These are phyloP conservation scores for Corydoras sp. DNA, from an alignment of 2,113 vertebrate genomes.

Conservation along the genomic window DNA sequence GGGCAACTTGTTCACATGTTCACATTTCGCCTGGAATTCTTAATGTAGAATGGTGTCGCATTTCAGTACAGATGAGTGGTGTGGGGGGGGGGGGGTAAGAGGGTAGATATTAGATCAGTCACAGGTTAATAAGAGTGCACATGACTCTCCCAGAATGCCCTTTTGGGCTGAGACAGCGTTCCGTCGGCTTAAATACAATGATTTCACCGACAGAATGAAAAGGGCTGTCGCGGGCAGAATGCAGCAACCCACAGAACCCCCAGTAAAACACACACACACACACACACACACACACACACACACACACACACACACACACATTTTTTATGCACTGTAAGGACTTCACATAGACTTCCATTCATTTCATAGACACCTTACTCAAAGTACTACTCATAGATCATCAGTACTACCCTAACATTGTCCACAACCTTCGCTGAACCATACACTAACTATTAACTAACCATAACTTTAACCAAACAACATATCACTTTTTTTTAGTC, in stretches of 20 bases:
- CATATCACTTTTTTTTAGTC: no score
- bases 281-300: slow-evolving; percentile 12
- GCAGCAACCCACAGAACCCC: slow-evolving; percentile 54
- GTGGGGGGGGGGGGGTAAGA: slow-evolving; percentile 1
- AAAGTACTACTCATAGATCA: no score
- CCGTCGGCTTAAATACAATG: slow-evolving; percentile 53
- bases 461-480: no score
- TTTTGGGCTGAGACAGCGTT: slow-evolving; percentile 47
- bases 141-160: slow-evolving; percentile 36
- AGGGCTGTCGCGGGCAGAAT: slow-evolving; percentile 60
- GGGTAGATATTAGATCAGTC: slow-evolving; percentile 53
- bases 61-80: no score
- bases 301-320: slow-evolving; percentile 4
- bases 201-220: slow-evolving; percentile 69
- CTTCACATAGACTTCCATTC: no score
- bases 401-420: no score
- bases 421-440: no score
- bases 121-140: slow-evolving; percentile 51
- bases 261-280: slow-evolving; percentile 47
- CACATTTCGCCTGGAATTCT: no score
- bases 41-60: no score
- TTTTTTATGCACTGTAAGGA: neutral
- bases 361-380: no score
- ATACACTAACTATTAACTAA: no score
- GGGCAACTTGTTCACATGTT: no score